These are phyloP conservation scores for Leptinotarsa lineolata DNA, from an alignment of 1,140 invertebrate species.

Conservation along the genomic window DNA sequence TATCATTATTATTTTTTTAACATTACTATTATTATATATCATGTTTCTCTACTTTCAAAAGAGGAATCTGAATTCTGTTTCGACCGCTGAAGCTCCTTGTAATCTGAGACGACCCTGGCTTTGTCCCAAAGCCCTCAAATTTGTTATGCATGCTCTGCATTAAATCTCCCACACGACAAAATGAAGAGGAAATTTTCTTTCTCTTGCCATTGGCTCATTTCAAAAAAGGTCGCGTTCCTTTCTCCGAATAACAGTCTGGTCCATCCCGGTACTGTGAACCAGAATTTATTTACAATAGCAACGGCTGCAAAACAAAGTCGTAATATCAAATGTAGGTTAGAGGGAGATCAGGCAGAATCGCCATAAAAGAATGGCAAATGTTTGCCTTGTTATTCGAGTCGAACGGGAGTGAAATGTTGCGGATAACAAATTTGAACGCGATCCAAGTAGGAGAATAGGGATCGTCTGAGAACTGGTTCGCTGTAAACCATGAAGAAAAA, in stretches of 20 bases:
- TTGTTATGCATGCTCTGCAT: too few relatives aligned
- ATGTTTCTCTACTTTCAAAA: too few relatives aligned
- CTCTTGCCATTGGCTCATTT: too few relatives aligned
- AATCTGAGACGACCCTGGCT: too few relatives aligned
- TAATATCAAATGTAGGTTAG: slow-evolving; percentile 6
- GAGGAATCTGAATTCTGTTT: too few relatives aligned
- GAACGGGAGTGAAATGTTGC: neutral
- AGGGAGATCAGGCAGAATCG: neutral
- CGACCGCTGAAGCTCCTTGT: too few relatives aligned
- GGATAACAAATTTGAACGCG: slow-evolving; percentile 1
- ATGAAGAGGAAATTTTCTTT: too few relatives aligned
- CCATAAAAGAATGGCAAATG: slow-evolving; percentile 6
- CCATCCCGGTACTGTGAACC: neutral
- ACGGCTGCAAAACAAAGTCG: slow-evolving; percentile 7
- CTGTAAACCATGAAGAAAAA: neutral
- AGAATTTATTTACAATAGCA: neutral
- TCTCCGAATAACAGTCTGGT: neutral
- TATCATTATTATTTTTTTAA: too few relatives aligned
- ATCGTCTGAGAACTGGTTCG: neutral
- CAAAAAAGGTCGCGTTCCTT: neutral
- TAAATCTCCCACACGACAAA: too few relatives aligned
- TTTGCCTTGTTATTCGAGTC: slow-evolving; percentile 2
- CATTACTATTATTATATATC: too few relatives aligned
- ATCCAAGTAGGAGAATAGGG: neutral
- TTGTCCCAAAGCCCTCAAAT: too few relatives aligned